Evolutionary conservation across 2,888 invertebrate genomes (phyloP).

Genomic region (Linnaemya tessellans): DNA sequence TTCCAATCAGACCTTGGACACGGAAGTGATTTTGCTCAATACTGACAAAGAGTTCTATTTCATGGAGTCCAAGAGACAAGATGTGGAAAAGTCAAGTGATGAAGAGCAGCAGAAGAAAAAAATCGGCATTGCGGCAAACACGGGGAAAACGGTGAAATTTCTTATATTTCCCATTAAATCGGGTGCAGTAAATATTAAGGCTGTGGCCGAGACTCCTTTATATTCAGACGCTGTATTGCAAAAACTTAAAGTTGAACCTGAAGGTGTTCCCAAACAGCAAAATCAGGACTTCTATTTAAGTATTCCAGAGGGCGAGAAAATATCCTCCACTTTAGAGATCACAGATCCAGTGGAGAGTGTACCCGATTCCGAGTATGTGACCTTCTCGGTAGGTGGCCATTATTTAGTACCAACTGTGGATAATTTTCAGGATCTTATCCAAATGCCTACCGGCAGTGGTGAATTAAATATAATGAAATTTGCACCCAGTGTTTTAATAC

Average conservation of each 20-base stretch:
- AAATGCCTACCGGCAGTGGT: conserved; percentile 94
- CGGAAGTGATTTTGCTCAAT: conserved; percentile 92
- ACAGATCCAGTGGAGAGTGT: conserved; percentile 87
- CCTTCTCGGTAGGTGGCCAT: conserved; percentile 85
- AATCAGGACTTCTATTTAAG: conserved; percentile 36
- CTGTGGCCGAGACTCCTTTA: conserved; percentile 85
- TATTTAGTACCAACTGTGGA: conserved; percentile 84
- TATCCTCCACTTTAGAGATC: not conserved
- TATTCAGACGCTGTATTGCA: conserved; percentile 86
- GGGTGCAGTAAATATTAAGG: conserved; percentile 88
- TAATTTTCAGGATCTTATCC: conserved; percentile 89
- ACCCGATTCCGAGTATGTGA: conserved; percentile 85
- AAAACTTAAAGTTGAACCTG: conserved; percentile 87
- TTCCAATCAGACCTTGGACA: conserved; percentile 88
- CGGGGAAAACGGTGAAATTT: conserved; percentile 87
- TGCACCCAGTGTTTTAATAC: conserved; percentile 93
- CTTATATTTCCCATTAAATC: conserved; percentile 88
- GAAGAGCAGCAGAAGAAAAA: conserved; percentile 74
- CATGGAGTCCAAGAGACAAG: conserved; percentile 78
- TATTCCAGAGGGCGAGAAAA: conserved; percentile 30
- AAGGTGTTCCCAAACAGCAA: conserved; percentile 86
- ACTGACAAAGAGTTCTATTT: conserved; percentile 90
- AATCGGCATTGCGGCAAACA: conserved; percentile 87
- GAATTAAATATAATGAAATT: conserved; percentile 96
- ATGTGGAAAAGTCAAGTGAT: conserved; percentile 58